Base-by-base conservation (phyloP, 2,888 invertebrate genomes). In the Macrosoma leucophasiata region DNA sequence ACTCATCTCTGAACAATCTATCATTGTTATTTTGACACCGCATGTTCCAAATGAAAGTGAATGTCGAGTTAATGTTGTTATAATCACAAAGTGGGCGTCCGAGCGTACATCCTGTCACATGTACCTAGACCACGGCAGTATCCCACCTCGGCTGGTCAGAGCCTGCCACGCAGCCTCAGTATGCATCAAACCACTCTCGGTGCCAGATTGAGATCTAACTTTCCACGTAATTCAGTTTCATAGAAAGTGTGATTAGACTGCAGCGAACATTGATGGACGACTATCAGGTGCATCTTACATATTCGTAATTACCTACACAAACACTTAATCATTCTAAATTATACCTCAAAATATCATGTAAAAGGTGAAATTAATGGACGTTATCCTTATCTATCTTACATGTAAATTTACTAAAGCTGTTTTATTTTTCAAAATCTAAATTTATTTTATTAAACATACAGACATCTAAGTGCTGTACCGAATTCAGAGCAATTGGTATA, bases 41-140 rank as follows among this genome's bases (percentile, higher is more conserved):
- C 62, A 56, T 58, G 49, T 51, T 56, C 59, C 60, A 54, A 64
- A 68, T 59, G 72, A 82, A 77, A 81, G 74, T 69, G 71, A 75
- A 64, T 55, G 63, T 64, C 62, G 62, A 58, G 59, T 58, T 51
- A n/a, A n/a, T n/a, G n/a, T n/a, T n/a, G n/a, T n/a, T 51, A 58
- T 55, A 50, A 50, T 55, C 46, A 81, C 77, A 82, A 79, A 70
- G 69, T 40, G 62, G 57, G 71, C 79, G 70, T 59, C 72, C 58
- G 55, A 79, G 58, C 82, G 67, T 75, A 52, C 41, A 63, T 84
- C 82, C 82, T 67, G 63, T 59, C 46, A 19, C 31, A 22, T 20
- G 8, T 23, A 34, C 27, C 21, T 27, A 23, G 23, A 23, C 13
- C 7, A 11, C 28, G 31, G 17, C 24, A 14, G 14, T 15, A 11